Evolutionary conservation across 2,113 vertebrate species (phyloP).

Genomic region (Gorsachius goisagi): DNA sequence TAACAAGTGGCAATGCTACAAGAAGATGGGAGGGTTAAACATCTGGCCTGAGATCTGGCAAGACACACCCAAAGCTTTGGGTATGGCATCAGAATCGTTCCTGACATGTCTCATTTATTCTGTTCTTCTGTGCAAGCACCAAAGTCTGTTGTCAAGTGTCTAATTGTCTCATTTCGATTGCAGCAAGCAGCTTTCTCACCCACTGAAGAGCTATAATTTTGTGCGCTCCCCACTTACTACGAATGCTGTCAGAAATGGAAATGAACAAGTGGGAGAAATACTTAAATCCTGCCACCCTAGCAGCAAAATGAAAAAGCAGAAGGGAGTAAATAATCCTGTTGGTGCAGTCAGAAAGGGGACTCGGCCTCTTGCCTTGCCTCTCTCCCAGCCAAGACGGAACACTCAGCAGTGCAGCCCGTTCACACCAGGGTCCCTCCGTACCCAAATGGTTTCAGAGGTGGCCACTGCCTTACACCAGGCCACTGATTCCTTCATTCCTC

Average conservation of each 20-base stretch:
- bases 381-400: background rate
- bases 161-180: background rate
- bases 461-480: rapidly evolving
- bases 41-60: background rate
- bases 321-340: background rate
- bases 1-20: background rate
- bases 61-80: background rate
- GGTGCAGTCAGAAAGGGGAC: background rate
- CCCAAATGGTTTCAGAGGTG: background rate
- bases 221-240: background rate
- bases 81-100: rapidly evolving
- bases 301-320: background rate
- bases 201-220: background rate
- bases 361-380: background rate
- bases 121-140: background rate
- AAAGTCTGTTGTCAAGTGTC: background rate
- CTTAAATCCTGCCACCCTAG: background rate
- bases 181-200: background rate
- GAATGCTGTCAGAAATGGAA: conserved; percentile 23
- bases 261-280: background rate
- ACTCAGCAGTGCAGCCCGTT: background rate
- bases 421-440: background rate
- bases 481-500: background rate
- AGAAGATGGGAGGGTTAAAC: background rate
- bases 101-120: background rate